Evolutionary conservation across 1,140 invertebrate species (phyloP).

Genomic region (Luehdorfia chinensis): DNA sequence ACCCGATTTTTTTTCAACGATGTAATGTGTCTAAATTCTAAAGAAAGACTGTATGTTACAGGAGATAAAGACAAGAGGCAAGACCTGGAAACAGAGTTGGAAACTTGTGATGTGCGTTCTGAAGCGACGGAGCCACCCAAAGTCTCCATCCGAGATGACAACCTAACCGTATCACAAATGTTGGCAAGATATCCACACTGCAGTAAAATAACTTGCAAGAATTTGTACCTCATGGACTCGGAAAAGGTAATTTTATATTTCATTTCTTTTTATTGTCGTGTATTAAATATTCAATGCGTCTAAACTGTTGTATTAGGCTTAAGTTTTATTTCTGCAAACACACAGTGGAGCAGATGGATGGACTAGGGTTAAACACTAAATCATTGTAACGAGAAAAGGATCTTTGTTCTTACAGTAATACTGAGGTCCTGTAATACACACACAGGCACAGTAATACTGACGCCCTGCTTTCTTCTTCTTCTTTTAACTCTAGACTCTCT

Average conservation of each 20-base stretch:
- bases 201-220: conserved; percentile 82
- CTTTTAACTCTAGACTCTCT: too few relatives aligned
- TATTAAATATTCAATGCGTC: neutral
- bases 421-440: too few relatives aligned
- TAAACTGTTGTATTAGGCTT: conserved; percentile 1
- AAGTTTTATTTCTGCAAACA: neutral
- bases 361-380: too few relatives aligned
- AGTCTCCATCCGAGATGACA: conserved; percentile 82
- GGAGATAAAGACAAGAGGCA: conserved; percentile 68
- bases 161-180: conserved; percentile 81
- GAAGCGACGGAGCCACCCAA: conserved; percentile 74
- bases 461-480: too few relatives aligned
- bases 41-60: too few relatives aligned
- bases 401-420: too few relatives aligned
- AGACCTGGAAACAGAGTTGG: conserved; percentile 78
- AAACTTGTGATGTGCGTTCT: conserved; percentile 79
- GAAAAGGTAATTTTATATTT: conserved; percentile 57
- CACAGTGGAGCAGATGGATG: neutral
- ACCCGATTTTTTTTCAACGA: too few relatives aligned
- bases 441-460: too few relatives aligned
- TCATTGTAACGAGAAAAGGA: too few relatives aligned
- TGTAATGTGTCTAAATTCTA: too few relatives aligned
- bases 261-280: neutral
- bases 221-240: conserved; percentile 86
- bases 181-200: conserved; percentile 74